phyloP scores from a whole-genome alignment of 2,888 invertebrate species.

The Latheticus oryzae region DNA sequence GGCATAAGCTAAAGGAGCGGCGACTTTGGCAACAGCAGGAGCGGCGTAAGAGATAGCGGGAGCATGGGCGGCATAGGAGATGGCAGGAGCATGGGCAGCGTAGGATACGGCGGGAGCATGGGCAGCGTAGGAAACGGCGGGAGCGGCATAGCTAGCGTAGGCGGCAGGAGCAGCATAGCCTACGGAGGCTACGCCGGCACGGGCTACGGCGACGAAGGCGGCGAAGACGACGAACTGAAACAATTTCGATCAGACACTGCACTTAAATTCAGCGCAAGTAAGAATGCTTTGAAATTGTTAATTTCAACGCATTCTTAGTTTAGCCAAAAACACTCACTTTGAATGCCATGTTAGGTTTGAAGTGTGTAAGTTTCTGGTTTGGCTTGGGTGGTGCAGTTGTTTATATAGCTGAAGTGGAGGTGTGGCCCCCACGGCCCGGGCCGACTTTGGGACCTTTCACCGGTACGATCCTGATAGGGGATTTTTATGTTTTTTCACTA shows the following conservation, averaged over 20 bases:
- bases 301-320: neutral
- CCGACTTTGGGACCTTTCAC: slow-evolving; percentile 52
- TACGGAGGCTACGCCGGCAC: slow-evolving; percentile 49
- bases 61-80: slow-evolving; percentile 47
- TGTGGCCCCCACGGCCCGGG: slow-evolving; percentile 48
- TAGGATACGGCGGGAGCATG: slow-evolving; percentile 57
- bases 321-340: slow-evolving; percentile 51
- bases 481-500: slow-evolving; percentile 30
- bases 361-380: slow-evolving; percentile 16
- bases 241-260: slow-evolving; percentile 22
- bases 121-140: slow-evolving; percentile 39
- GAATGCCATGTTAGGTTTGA: slow-evolving; percentile 50
- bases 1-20: slow-evolving; percentile 35
- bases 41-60: slow-evolving; percentile 42
- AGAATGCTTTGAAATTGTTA: neutral
- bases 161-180: slow-evolving; percentile 54
- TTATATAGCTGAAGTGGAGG: slow-evolving; percentile 44
- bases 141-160: slow-evolving; percentile 55
- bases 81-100: slow-evolving; percentile 47
- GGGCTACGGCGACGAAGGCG: slow-evolving; percentile 49
- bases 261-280: slow-evolving; percentile 2
- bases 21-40: slow-evolving; percentile 43
- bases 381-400: slow-evolving; percentile 37
- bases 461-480: slow-evolving; percentile 41
- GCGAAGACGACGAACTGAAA: slow-evolving; percentile 49